Conservation (phyloP, 2,888 invertebrate genomes). For the Drosophila nr. fundita region DNA sequence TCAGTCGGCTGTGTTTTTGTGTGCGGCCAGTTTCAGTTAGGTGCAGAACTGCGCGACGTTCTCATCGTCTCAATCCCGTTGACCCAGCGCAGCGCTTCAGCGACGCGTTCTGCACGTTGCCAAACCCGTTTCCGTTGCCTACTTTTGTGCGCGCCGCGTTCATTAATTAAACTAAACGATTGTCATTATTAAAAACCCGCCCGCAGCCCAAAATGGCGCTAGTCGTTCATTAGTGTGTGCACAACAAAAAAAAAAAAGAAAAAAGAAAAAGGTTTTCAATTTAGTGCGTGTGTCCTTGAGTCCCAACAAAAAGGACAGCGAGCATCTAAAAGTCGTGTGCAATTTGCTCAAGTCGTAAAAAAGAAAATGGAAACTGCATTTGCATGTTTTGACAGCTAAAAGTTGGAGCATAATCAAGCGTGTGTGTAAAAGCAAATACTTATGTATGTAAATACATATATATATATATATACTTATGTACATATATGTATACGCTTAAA, state of each 20-base stretch:
- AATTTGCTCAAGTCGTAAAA: constrained; percentile 37
- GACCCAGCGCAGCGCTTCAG: constrained; percentile 26
- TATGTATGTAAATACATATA: background rate
- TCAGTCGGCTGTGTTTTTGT: constrained; percentile 41
- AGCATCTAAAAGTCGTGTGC: constrained; percentile 28
- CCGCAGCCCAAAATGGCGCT: background rate
- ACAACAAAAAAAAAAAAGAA: background rate
- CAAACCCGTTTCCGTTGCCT: constrained; percentile 28
- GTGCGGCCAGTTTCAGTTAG: constrained; percentile 65
- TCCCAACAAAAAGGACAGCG: constrained; percentile 2
- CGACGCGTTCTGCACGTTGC: constrained; percentile 48
- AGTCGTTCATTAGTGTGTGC: constrained; percentile 45
- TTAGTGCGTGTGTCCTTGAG: constrained; percentile 45
- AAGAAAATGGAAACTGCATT: constrained; percentile 21
- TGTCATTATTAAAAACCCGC: constrained; percentile 8
- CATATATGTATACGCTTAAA: background rate
- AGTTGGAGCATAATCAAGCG: constrained; percentile 46
- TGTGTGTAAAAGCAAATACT: constrained; percentile 2
- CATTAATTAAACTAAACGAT: constrained; percentile 60
- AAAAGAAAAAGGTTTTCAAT: constrained; percentile 2
- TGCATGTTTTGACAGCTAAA: constrained; percentile 40
- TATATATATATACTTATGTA: background rate
- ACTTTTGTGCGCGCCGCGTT: constrained; percentile 33
- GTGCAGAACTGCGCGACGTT: constrained; percentile 72
- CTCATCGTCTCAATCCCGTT: constrained; percentile 30